Conservation (phyloP, 2,797 vertebrate species). For the Pyrocephalus nanus region DNA sequence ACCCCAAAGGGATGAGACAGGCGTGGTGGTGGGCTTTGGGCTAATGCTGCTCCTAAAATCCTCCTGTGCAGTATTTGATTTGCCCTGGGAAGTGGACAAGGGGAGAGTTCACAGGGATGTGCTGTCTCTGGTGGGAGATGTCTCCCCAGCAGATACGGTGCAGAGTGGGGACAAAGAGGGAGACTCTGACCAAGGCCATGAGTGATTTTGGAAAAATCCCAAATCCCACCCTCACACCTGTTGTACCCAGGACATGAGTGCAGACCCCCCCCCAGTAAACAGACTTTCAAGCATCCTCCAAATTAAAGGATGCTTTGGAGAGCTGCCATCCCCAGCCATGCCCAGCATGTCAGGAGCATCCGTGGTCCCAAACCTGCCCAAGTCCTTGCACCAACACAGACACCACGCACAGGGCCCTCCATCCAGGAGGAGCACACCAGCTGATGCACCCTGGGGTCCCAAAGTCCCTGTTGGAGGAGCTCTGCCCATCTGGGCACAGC, state of each 20-base stretch:
- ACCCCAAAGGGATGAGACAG: background rate
- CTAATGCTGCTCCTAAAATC: background rate
- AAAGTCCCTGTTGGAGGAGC: fast-evolving
- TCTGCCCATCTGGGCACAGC: background rate
- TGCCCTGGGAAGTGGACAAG: background rate
- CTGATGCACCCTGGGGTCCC: background rate
- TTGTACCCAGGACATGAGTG: fast-evolving
- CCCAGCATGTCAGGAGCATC: background rate
- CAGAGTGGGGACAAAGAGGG: fast-evolving
- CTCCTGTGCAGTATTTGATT: background rate
- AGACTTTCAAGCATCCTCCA: background rate
- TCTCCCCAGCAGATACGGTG: background rate
- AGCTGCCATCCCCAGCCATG: background rate
- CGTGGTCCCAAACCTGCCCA: background rate
- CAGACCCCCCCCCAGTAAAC: background rate
- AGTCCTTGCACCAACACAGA: background rate
- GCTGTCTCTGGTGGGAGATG: background rate
- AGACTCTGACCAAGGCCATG: background rate
- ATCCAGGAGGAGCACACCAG: background rate
- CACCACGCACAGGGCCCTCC: fast-evolving
- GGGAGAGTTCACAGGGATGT: background rate
- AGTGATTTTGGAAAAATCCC: background rate
- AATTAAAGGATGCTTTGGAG: fast-evolving
- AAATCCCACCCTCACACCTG: background rate
- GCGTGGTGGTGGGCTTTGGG: background rate